These are phyloP conservation scores for Cotesia vestalis DNA, from an alignment of 1,140 invertebrate genomes.

Conservation along the genomic window DNA sequence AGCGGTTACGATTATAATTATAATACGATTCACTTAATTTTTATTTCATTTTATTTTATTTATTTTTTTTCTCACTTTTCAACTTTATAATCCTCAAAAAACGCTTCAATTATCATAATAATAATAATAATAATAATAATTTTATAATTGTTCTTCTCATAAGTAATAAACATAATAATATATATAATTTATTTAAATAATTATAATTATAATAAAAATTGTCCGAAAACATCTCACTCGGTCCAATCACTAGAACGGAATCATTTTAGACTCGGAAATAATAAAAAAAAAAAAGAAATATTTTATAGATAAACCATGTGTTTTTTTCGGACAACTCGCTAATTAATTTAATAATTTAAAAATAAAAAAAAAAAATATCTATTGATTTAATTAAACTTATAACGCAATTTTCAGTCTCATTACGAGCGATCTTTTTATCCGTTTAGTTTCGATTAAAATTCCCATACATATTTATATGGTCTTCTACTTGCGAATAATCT, in stretches of 20 bases:
- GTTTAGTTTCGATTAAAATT: slow-evolving; percentile 11
- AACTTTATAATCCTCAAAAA: slow-evolving; percentile 10
- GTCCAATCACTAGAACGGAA: too few species aligned
- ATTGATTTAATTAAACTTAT: background rate
- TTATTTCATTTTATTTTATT: background rate
- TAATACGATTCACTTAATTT: slow-evolving; percentile 17
- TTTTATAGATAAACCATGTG: too few species aligned
- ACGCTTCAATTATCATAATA: background rate
- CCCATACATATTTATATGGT: slow-evolving; percentile 34
- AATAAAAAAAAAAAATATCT: background rate
- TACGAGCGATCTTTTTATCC: slow-evolving; percentile 22
- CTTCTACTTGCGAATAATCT: slow-evolving; percentile 21
- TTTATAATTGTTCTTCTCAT: background rate
- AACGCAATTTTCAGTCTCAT: slow-evolving; percentile 25
- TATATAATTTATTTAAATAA: background rate
- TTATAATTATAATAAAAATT: background rate
- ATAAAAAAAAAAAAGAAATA: too few species aligned
- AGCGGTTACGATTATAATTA: slow-evolving; percentile 35
- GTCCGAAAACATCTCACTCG: background rate
- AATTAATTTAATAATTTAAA: background rate
- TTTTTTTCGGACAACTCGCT: too few species aligned
- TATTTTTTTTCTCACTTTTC: slow-evolving; percentile 23
- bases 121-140: background rate
- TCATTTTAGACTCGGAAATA: too few species aligned
- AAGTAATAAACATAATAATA: background rate